Evolutionary conservation across 2,113 vertebrate species (phyloP).

Genomic region (Echinops telfairi): DNA sequence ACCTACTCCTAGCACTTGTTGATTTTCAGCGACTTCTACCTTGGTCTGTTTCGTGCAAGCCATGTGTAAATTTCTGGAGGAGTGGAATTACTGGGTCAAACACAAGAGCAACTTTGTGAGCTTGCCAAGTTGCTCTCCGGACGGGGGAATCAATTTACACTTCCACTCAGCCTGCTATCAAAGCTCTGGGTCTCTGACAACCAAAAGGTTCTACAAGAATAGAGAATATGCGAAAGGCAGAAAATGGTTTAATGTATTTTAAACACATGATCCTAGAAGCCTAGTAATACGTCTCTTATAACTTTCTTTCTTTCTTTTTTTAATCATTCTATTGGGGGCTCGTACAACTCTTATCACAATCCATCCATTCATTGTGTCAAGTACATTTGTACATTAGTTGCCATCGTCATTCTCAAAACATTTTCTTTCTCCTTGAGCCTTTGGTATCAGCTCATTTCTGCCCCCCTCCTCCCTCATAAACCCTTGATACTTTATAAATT

Average conservation of each 20-base stretch:
- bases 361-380: too few species aligned
- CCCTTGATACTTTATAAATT: too few species aligned
- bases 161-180: neutral
- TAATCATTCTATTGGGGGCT: too few species aligned
- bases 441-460: too few species aligned
- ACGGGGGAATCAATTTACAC: conserved; percentile 20
- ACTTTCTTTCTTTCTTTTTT: too few species aligned
- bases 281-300: conserved; percentile 19
- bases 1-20: neutral
- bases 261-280: neutral
- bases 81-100: neutral
- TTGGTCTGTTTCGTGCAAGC: neutral
- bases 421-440: too few species aligned
- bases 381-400: too few species aligned
- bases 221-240: conserved; percentile 24
- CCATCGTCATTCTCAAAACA: too few species aligned
- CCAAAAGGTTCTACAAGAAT: conserved; percentile 23
- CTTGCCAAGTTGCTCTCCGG: conserved; percentile 40
- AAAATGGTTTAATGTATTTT: neutral
- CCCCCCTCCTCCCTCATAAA: too few species aligned
- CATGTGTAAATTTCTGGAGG: neutral
- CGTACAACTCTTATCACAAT: too few species aligned
- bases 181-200: neutral
- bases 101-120: conserved; percentile 8
- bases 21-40: neutral